Evolutionary conservation across 2,797 vertebrate genomes (phyloP).

Genomic region (Pitangus sulphuratus): DNA sequence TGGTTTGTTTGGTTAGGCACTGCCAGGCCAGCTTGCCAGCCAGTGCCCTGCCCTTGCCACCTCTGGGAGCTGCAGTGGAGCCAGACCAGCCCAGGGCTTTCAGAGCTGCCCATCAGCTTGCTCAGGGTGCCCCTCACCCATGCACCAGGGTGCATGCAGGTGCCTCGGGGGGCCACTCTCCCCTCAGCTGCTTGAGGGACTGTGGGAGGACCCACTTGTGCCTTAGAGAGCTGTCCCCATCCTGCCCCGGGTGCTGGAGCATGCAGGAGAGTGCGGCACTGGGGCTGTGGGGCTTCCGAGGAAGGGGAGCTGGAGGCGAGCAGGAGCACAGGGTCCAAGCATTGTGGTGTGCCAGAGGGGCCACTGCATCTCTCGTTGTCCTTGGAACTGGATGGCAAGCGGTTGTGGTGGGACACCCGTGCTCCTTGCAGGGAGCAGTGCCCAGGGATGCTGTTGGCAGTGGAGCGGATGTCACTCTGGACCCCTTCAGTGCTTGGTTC

Average conservation of each 20-base stretch:
- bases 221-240: not conserved
- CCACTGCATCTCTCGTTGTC: accelerated
- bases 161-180: not conserved
- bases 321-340: accelerated
- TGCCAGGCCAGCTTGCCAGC: not conserved
- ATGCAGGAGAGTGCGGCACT: accelerated
- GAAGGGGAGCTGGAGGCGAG: not conserved
- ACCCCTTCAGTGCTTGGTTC: accelerated
- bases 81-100: accelerated
- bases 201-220: accelerated
- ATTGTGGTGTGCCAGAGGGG: accelerated
- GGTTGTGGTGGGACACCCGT: accelerated
- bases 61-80: not conserved
- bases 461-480: not conserved
- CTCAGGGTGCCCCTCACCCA: accelerated
- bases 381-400: not conserved
- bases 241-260: not conserved
- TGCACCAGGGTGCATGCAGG: accelerated
- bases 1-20: not conserved
- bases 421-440: accelerated
- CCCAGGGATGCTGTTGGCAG: not conserved
- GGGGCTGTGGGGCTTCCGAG: not conserved
- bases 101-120: not conserved
- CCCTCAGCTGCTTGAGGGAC: accelerated
- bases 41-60: not conserved